Evolutionary conservation across 2,888 invertebrate genomes (phyloP).

Genomic region (Trissolcus brochymenae): DNA sequence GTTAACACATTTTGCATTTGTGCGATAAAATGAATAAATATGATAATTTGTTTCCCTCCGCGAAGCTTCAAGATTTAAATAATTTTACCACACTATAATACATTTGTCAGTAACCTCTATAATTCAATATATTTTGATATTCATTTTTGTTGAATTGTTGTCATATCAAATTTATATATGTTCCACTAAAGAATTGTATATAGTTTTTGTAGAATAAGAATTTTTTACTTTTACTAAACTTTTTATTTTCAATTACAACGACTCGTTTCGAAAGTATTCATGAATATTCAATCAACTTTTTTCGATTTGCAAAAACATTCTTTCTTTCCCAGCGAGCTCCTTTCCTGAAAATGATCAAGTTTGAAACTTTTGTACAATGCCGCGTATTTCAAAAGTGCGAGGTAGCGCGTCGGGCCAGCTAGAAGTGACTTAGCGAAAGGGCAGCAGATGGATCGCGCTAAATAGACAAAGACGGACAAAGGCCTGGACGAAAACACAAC

Average conservation of each 20-base stretch:
- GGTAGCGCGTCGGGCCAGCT: slow-evolving; percentile 2
- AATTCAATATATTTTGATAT: slow-evolving; percentile 11
- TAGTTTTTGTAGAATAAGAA: too few species aligned
- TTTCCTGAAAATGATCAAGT: slow-evolving; percentile 10
- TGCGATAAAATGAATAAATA: slow-evolving; percentile 36
- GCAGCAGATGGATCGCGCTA: neutral
- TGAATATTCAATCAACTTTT: neutral
- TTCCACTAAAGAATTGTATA: too few species aligned
- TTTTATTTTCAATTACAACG: too few species aligned
- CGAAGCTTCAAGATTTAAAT: slow-evolving; percentile 31
- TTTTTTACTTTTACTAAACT: too few species aligned
- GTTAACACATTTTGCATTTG: slow-evolving; percentile 31
- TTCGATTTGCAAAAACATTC: neutral
- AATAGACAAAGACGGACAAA: slow-evolving; percentile 18
- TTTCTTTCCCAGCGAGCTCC: neutral
- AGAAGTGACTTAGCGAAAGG: slow-evolving; percentile 11
- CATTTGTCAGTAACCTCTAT: slow-evolving; percentile 12
- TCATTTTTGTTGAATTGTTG: too few species aligned
- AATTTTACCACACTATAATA: slow-evolving; percentile 22
- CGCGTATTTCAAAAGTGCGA: slow-evolving; percentile 1
- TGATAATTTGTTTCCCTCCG: slow-evolving; percentile 36
- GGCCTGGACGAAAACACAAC: slow-evolving; percentile 24
- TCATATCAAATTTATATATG: too few species aligned
- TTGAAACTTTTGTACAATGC: slow-evolving; percentile 7
- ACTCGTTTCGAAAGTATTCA: neutral